These are phyloP conservation scores for Athripsodes cinereus DNA, from an alignment of 2,888 invertebrate genomes.

Conservation along the genomic window DNA sequence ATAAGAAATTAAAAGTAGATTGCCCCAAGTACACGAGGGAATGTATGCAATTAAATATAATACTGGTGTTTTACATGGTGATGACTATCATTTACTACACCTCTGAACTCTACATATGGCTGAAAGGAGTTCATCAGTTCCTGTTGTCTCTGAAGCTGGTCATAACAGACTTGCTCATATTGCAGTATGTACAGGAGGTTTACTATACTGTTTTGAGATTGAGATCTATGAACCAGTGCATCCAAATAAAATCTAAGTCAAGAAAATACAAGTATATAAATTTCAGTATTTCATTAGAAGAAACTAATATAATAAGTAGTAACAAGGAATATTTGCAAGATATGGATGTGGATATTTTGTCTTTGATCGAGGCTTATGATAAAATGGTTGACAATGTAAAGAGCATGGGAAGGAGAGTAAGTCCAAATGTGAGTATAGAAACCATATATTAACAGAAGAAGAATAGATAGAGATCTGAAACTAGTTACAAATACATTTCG, in stretches of 20 bases:
- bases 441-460: too few species aligned
- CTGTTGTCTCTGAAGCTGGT: conserved; percentile 8
- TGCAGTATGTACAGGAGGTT: conserved; percentile 12
- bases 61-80: conserved; percentile 5
- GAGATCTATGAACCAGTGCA: conserved; percentile 4
- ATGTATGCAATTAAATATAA: background rate
- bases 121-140: conserved; percentile 6
- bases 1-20: conserved; percentile 6
- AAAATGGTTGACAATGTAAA: conserved; percentile 8
- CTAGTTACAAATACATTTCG: too few species aligned
- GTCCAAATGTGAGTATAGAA: conserved; percentile 10
- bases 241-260: background rate
- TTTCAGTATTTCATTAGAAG: background rate
- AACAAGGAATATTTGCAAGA: background rate
- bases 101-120: conserved; percentile 9
- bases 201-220: conserved; percentile 8
- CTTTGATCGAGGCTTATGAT: conserved; percentile 6
- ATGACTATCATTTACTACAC: background rate
- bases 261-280: background rate
- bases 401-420: conserved; percentile 6
- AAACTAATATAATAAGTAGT: background rate
- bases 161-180: conserved; percentile 12
- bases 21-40: conserved; percentile 1
- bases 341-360: background rate
- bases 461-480: too few species aligned